Base-by-base conservation (phyloP, 2,888 invertebrate genomes). In the Entomobrya multifasciata region DNA sequence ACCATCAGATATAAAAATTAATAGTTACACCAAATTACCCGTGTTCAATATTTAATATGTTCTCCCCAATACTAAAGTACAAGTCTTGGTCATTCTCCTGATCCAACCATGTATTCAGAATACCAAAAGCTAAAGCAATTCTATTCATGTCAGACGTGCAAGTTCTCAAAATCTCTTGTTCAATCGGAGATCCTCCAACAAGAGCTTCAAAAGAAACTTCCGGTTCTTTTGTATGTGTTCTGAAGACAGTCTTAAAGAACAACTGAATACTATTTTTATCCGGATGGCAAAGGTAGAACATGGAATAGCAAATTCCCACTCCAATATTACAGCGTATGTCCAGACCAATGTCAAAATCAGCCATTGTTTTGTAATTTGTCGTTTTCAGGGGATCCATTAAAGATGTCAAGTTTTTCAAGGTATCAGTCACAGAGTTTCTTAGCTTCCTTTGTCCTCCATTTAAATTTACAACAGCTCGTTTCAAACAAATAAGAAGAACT, bases 261-360 rank as follows among this genome's bases (percentile, higher is more conserved):
- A 20, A 1, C 10, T 49, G 20, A n/a, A 85, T 44, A 27, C 25
- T 27, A 0, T n/a, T 17, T 20, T 60, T 49, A 20, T 79, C 15
- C 1, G 41, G 25, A 49, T 49, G n/a, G 6, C 20, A 22, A 0
- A 85, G n/a, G n/a, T 55, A 85, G 6, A 30, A 36, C n/a, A 79
- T 47, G n/a, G 85, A 78, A 55, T 89, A 84, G 17, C 88, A 87
- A 8, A 90, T 27, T 30, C 81, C 78, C 11, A 90, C 72, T 30
- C 90, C 90, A 49, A 86, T 85, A 60, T 89, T 90, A 47, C 89
- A 90, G 22, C 88, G 87, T 17, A 90, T 82, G 49, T 90, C 89
- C 55, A 90, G 22, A 0, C 87, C 86, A 70, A 88, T 41, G 27
- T 89, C 89, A 27, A 87, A 72, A n/a, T 82, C 57, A 4, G 41